phyloP scores from a whole-genome alignment of 2,888 invertebrate species.

The Eristalis intricaria region DNA sequence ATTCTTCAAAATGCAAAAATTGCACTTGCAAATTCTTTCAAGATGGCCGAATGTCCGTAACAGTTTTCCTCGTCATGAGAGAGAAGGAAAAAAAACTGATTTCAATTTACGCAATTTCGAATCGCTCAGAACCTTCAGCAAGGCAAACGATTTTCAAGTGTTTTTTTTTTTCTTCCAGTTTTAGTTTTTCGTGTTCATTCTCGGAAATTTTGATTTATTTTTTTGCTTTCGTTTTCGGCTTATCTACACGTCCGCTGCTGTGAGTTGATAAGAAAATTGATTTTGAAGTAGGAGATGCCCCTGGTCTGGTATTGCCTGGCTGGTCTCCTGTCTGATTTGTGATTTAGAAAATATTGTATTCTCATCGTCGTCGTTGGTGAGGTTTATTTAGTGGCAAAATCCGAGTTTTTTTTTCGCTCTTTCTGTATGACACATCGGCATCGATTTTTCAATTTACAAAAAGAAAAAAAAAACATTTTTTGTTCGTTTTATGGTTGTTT shows the following conservation, averaged over 20 bases:
- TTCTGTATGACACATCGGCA: conserved; percentile 65
- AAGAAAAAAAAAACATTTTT: conserved; percentile 5
- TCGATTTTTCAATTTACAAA: conserved; percentile 66
- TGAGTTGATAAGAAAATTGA: conserved; percentile 5
- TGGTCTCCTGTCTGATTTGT: background rate
- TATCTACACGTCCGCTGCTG: conserved; percentile 12
- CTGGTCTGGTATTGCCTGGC: too few species aligned
- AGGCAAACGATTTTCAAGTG: conserved; percentile 7
- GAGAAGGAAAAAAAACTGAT: conserved; percentile 13
- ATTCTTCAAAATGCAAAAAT: conserved; percentile 53
- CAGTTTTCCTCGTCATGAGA: conserved; percentile 74
- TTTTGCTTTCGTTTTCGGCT: conserved; percentile 11
- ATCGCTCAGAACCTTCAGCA: conserved; percentile 21
- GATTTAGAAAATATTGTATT: conserved; percentile 28
- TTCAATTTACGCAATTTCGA: conserved; percentile 56
- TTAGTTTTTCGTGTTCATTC: conserved; percentile 37
- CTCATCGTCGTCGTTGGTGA: conserved; percentile 7
- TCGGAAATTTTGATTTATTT: conserved; percentile 3
- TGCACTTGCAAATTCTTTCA: conserved; percentile 75
- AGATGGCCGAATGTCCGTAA: conserved; percentile 79
- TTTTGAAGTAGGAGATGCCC: background rate
- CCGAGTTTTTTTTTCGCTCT: conserved; percentile 29
- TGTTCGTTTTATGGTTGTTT: background rate
- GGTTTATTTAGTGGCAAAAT: conserved; percentile 34
- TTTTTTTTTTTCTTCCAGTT: background rate